phyloP scores from a whole-genome alignment of 2,888 invertebrate genomes.

The Oscheius myriophilus region DNA sequence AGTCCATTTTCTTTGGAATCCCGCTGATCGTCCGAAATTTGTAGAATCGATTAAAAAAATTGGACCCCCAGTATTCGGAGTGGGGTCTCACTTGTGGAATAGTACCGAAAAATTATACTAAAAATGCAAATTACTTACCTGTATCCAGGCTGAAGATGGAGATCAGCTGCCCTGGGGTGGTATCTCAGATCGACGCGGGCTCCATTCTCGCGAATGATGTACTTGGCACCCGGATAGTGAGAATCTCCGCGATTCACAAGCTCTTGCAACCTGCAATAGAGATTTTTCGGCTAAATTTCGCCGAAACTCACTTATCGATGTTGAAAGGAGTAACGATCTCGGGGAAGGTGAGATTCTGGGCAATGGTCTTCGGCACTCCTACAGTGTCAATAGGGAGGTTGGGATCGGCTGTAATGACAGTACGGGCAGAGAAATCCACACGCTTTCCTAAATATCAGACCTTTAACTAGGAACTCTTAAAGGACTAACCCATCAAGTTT shows the following conservation, averaged over 20 bases:
- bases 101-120: no score
- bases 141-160: slow-evolving; percentile 82
- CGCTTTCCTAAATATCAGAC: slow-evolving; percentile 74
- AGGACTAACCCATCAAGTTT: slow-evolving; percentile 93
- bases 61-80: no score
- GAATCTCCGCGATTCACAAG: slow-evolving; percentile 94
- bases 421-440: slow-evolving; percentile 98
- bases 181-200: slow-evolving; percentile 97
- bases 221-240: slow-evolving; percentile 98
- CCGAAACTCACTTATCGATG: slow-evolving; percentile 87
- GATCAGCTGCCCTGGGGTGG: slow-evolving; percentile 95
- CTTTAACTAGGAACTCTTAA: not conserved
- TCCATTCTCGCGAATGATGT: slow-evolving; percentile 97
- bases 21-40: no score
- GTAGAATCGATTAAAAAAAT: no score
- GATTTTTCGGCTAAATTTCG: no score
- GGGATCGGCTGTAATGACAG: slow-evolving; percentile 80
- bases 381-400: slow-evolving; percentile 84
- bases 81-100: no score
- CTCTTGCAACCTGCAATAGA: slow-evolving; percentile 80
- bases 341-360: slow-evolving; percentile 98
- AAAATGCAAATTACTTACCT: slow-evolving; percentile 30
- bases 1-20: no score
- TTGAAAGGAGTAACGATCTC: slow-evolving; percentile 99
- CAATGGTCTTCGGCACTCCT: slow-evolving; percentile 95